Evolutionary conservation across 2,113 vertebrate species (phyloP).

Genomic region (Pangasianodon hypophthalmus): DNA sequence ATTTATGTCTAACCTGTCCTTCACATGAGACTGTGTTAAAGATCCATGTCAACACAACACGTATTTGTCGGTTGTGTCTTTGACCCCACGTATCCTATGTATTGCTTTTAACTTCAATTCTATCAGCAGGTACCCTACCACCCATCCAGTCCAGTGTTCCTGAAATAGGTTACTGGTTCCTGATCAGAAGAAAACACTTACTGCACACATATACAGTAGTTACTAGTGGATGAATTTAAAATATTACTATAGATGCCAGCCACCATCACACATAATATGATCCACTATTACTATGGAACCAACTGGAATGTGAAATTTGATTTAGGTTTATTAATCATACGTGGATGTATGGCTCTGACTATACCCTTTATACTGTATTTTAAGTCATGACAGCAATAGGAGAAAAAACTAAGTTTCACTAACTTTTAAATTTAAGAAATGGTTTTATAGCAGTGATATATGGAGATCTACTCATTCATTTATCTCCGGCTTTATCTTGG

Average conservation of each 20-base stretch:
- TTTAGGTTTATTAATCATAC: neutral
- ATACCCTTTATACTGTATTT: neutral
- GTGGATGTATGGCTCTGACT: neutral
- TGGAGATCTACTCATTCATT: neutral
- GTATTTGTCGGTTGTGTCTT: neutral
- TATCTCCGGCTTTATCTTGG: neutral
- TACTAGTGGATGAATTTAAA: neutral
- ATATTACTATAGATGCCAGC: neutral
- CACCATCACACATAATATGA: neutral
- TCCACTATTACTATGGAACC: neutral
- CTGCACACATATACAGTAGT: neutral
- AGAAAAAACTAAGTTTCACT: neutral
- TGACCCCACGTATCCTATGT: neutral
- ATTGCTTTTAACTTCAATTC: neutral
- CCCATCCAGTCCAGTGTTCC: neutral
- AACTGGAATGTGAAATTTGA: neutral
- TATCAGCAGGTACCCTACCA: neutral
- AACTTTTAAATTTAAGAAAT: neutral
- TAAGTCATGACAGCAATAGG: neutral
- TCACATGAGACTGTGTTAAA: neutral
- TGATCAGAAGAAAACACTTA: neutral
- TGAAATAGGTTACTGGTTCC: neutral
- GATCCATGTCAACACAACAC: slow-evolving; percentile 17
- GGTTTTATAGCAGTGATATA: neutral
- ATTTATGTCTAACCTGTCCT: slow-evolving; percentile 17